These are phyloP conservation scores for Sebastes schlegelii DNA, from an alignment of 2,113 vertebrate species.

Conservation along the genomic window DNA sequence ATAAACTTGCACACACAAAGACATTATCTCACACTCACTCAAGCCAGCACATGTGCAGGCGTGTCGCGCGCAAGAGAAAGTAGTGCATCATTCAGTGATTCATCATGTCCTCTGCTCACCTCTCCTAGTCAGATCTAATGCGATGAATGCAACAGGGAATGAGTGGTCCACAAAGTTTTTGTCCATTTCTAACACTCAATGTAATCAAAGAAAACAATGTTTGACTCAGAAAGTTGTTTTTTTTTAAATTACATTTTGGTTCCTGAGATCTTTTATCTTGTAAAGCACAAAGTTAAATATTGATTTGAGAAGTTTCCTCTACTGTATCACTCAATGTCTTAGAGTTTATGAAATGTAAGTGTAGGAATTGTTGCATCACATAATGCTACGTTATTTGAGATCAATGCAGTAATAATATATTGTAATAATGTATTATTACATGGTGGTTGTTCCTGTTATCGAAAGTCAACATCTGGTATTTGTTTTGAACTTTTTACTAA, in stretches of 20 bases:
- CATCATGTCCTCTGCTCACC: conserved; percentile 45
- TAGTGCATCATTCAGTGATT: conserved; percentile 55
- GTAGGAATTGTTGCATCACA: not conserved
- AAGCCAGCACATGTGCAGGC: conserved; percentile 70
- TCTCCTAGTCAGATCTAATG: conserved; percentile 26
- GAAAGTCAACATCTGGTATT: not conserved
- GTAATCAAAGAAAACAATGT: not conserved
- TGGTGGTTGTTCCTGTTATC: not conserved
- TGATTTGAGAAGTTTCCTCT: not conserved
- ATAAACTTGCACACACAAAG: conserved; percentile 43
- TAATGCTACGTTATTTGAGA: not conserved
- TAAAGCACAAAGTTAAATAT: not conserved
- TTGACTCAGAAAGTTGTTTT: not conserved
- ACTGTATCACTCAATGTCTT: not conserved
- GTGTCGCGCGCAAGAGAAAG: conserved; percentile 58
- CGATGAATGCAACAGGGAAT: conserved; percentile 5
- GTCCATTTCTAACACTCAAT: too few relatives aligned
- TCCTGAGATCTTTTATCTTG: not conserved
- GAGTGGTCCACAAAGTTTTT: not conserved
- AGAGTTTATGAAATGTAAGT: not conserved
- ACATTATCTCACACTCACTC: conserved; percentile 30
- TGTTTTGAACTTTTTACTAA: not conserved
- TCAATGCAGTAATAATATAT: not conserved
- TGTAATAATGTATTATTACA: not conserved
- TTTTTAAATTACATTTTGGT: not conserved